Evolutionary conservation across 2,888 invertebrate species (phyloP).

Genomic region (Ommatoiulus sabulosus): DNA sequence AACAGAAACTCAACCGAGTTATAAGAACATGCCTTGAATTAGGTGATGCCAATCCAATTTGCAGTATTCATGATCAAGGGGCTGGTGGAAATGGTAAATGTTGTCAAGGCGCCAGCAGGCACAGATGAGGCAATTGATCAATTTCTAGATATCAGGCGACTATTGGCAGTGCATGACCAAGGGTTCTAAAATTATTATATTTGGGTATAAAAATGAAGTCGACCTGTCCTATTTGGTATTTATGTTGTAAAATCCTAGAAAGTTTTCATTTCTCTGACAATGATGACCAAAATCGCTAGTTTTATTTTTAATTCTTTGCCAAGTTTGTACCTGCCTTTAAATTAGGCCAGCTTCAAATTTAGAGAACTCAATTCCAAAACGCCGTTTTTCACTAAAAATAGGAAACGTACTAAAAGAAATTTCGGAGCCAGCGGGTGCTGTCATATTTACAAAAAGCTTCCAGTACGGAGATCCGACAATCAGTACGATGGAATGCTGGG

Average conservation of each 20-base stretch:
- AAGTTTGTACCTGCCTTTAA: neutral
- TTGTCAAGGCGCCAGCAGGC: too few species aligned
- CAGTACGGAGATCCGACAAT: constrained; percentile 95
- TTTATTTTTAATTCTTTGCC: too few species aligned
- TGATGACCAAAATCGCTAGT: too few species aligned
- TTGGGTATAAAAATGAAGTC: too few species aligned
- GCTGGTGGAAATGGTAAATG: constrained; percentile 80
- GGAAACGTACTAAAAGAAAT: constrained; percentile 97
- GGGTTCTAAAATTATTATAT: too few species aligned
- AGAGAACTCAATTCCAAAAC: neutral
- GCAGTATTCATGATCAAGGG: constrained; percentile 98
- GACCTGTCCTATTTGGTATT: neutral
- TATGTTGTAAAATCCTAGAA: too few species aligned
- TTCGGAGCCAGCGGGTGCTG: constrained; percentile 93
- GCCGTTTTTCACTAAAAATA: constrained; percentile 63
- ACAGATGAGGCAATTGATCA: too few species aligned
- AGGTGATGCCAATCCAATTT: constrained; percentile 85
- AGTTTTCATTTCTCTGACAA: too few species aligned
- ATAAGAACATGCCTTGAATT: constrained; percentile 92
- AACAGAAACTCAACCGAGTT: constrained; percentile 94
- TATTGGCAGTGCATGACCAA: too few species aligned
- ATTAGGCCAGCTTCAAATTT: neutral
- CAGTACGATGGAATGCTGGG: constrained; percentile 94
- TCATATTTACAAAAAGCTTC: constrained; percentile 87
- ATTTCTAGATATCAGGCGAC: too few species aligned